Evolutionary conservation across 2,113 vertebrate species (phyloP).

Genomic region (Cephalopholis sonnerati): DNA sequence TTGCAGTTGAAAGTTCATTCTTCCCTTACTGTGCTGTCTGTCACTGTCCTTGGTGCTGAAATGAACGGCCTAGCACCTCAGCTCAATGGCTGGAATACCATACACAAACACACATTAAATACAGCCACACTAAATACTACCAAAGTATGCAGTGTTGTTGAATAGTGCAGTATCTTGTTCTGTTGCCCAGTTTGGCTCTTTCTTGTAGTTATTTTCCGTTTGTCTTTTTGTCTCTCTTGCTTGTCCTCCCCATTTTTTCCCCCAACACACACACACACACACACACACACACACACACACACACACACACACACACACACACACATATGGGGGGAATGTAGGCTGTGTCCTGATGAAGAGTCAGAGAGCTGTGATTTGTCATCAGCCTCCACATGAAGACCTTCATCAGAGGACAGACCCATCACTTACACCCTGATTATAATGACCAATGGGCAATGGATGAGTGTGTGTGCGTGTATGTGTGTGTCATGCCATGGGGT

Average conservation of each 20-base stretch:
- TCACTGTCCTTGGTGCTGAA: slow-evolving; percentile 79
- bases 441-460: slow-evolving; percentile 52
- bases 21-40: slow-evolving; percentile 36
- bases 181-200: slow-evolving; percentile 8
- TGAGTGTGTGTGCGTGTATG: slow-evolving; percentile 29
- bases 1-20: slow-evolving; percentile 36
- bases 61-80: background rate
- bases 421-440: slow-evolving; percentile 77
- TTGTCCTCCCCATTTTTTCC: background rate
- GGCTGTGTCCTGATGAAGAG: slow-evolving; percentile 70
- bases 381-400: slow-evolving; percentile 77
- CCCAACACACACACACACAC: background rate
- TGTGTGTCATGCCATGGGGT: slow-evolving; percentile 11
- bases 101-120: slow-evolving; percentile 17
- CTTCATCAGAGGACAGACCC: slow-evolving; percentile 81
- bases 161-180: background rate
- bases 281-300: background rate
- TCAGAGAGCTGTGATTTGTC: slow-evolving; percentile 79
- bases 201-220: slow-evolving; percentile 15
- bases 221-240: background rate
- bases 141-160: background rate
- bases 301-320: background rate
- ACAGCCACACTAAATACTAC: background rate
- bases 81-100: slow-evolving; percentile 40
- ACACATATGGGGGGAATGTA: slow-evolving; percentile 26